These are phyloP conservation scores for Globodera ellingtonae DNA, from an alignment of 1,140 invertebrate genomes.

Conservation along the genomic window DNA sequence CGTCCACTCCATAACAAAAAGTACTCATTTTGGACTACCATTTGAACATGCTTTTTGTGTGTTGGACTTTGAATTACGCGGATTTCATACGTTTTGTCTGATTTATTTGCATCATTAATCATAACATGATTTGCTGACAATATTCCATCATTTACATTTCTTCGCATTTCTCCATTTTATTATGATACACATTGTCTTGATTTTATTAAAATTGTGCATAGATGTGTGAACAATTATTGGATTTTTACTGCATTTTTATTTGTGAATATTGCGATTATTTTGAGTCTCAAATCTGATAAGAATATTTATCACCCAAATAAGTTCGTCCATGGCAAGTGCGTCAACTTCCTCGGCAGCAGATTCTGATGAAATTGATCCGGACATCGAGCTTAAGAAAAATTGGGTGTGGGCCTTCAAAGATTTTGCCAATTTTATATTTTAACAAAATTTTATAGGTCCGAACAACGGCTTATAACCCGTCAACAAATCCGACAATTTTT, in stretches of 20 bases:
- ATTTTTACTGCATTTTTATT: too few relatives aligned
- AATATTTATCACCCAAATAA: neutral
- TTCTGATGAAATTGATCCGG: neutral
- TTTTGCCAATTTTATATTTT: neutral
- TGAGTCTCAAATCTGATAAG: neutral
- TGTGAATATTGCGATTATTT: too few relatives aligned
- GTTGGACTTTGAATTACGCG: too few relatives aligned
- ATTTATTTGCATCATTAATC: neutral
- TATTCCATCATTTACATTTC: neutral
- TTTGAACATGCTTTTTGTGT: too few relatives aligned
- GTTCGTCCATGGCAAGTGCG: neutral
- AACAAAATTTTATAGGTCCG: neutral
- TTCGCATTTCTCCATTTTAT: neutral
- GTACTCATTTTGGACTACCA: neutral
- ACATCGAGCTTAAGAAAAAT: neutral
- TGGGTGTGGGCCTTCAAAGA: neutral
- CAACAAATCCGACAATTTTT: conserved; percentile 24
- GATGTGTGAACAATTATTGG: neutral
- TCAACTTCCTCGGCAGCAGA: neutral
- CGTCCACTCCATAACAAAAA: neutral
- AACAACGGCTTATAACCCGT: neutral
- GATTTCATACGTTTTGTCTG: neutral
- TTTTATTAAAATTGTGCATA: neutral
- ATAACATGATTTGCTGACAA: neutral
- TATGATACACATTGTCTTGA: too few relatives aligned